Base-by-base conservation (phyloP, 2,888 invertebrate species). In the Spisula subtruncata region DNA sequence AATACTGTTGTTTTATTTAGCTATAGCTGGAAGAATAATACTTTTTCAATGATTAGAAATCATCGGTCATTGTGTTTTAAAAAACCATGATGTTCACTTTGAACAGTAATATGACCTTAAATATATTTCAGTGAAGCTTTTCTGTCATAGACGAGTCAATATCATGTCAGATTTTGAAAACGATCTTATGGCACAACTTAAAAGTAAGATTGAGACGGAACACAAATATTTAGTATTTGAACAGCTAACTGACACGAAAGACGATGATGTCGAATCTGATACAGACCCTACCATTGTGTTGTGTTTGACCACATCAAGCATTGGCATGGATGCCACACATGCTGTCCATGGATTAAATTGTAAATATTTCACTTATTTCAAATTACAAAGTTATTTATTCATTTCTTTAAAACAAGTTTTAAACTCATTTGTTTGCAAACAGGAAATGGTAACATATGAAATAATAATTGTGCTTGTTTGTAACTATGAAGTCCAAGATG, bases 241-340 rank as follows among this genome's bases (percentile, higher is more conserved):
- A 56, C 56, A 83, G 60, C 35, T 35, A n/a, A 12, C n/a, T 12
- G 16, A 35, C 1, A 16, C 60, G 18, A n/a, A 35, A 12, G 29
- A 60, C 16, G n/a, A 41, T n/a, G 10, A 83, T 2, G 41, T 5
- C 35, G 41, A 41, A 2, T 8, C 60, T 5, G 83, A 83, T 54
- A 60, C 20, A 41, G n/a, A 71, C 25, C 83, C 83, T 16, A 32
- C 60, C 20, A n/a, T 83, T 0, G 16, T 83, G 10, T 16, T 83
- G 60, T 83, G 60, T 20, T 60, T 83, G 16, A 60, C 35, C 32
- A 41, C 20, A n/a, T 83, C 83, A 60, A 83, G 83, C 35, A 56
- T 83, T 35, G 83, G 60, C 20, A 83, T 60, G 1, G 83, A 83
- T 20, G 83, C 60, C 20, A 12, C 18, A 0, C 60, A 32, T 29